phyloP scores from a whole-genome alignment of 2,888 invertebrate genomes.

The Lathronympha strigana region DNA sequence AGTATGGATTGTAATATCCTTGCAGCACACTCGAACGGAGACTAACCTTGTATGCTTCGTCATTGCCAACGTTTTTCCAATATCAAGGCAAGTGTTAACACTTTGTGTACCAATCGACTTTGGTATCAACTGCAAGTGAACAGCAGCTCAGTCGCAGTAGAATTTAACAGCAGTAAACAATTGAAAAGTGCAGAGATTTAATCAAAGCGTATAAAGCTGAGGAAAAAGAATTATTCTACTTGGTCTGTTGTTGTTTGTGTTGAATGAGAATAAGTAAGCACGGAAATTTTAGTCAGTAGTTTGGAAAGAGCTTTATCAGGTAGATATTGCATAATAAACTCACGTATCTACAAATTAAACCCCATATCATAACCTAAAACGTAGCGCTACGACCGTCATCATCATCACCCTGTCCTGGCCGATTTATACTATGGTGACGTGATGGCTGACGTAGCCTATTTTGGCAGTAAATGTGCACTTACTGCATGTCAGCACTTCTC shows the following conservation, averaged over 20 bases:
- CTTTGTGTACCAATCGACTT: slow-evolving; percentile 41
- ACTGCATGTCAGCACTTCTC: too few relatives aligned
- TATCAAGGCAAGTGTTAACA: slow-evolving; percentile 39
- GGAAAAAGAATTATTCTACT: not conserved
- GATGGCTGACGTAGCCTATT: too few relatives aligned
- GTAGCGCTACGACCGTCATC: too few relatives aligned
- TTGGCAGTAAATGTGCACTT: too few relatives aligned
- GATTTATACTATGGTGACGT: too few relatives aligned
- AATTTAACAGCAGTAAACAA: slow-evolving; percentile 10
- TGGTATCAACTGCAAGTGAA: slow-evolving; percentile 34
- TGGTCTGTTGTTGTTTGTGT: not conserved
- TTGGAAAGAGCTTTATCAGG: too few relatives aligned
- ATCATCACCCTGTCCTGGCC: too few relatives aligned
- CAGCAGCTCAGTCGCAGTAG: slow-evolving; percentile 19
- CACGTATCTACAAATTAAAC: too few relatives aligned
- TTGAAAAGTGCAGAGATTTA: not conserved
- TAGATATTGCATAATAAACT: too few relatives aligned
- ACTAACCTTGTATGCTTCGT: slow-evolving; percentile 17
- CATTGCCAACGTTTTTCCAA: slow-evolving; percentile 36
- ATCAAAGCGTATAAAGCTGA: not conserved
- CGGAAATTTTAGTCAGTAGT: too few relatives aligned
- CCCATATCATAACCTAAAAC: too few relatives aligned
- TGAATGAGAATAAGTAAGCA: not conserved
- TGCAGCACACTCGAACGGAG: slow-evolving; percentile 9
- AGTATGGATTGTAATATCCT: too few relatives aligned